Evolutionary conservation across 2,797 vertebrate genomes (phyloP), one percentile per base, ranked within the genome.

Genomic region (Gallinago nigripennis): DNA sequence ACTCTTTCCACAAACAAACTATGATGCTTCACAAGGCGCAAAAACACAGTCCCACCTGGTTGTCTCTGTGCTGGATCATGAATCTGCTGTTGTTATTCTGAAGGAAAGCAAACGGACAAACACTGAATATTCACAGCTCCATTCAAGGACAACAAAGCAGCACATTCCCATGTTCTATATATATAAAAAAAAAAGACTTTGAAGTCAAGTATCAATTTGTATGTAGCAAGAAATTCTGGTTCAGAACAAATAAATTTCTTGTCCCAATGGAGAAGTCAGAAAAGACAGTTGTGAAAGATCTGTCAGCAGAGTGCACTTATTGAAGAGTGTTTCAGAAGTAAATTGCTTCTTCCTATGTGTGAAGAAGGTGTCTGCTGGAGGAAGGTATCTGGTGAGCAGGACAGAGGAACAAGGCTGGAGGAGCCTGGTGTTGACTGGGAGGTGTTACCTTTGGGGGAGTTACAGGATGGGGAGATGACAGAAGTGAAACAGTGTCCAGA

Each of bases 291-390:
- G 33, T n/a, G 73, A 27, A 56, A 53, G 64, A 61, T 39, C 3
- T 46, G 53, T 21, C 70, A 91, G 66, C 6, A 16, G 41, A 51
- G 27, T 4, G 16, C 23, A 16, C 30, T 4, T 57, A 45, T 1
- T 68, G 41, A 43, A 4, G 53, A 14, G 25, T 3, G 21, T 13
- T 88, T 50, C 31, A 28, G 75, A 60, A 58, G 20, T 8, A 17
- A 1, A 6, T 30, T 21, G 53, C 33, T 33, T 1, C 33, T 37
- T 24, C 33, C 50, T 8, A 4, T 2, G 7, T 0, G 1, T 19
- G 63, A 48, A 20, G 37, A 64, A 53, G 51, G 51, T 53, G 51
- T 53, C 41, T 19, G 65, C 56, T 64, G 69, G 41, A 78, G 46
- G 61, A 48, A 71, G 72, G 8, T 3, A 5, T 11, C 23, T 71